Evolutionary conservation across 2,113 vertebrate genomes (phyloP).

Genomic region (Chaetops frenatus): DNA sequence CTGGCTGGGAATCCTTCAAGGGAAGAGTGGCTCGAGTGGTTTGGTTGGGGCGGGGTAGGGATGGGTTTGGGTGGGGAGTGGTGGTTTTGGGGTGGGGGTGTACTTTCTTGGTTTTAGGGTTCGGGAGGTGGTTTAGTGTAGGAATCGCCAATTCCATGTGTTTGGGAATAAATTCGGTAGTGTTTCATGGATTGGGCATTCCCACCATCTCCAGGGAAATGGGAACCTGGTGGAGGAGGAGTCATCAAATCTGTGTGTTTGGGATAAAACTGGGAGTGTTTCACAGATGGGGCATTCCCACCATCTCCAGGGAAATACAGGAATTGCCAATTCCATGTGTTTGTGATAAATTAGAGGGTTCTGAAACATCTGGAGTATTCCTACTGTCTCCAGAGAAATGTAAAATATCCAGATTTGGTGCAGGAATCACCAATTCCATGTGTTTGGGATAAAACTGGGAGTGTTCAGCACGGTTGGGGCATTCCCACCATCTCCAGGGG

Average conservation of each 20-base stretch:
- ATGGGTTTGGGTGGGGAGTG: not conserved
- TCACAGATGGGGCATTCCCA: not conserved
- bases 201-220: too few species aligned
- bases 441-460: not conserved
- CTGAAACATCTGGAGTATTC: too few species aligned
- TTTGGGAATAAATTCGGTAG: too few species aligned
- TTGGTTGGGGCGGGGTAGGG: not conserved
- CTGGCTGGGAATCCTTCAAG: accelerated
- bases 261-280: not conserved
- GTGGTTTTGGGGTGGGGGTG: not conserved
- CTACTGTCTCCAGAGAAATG: too few species aligned
- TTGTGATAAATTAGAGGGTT: not conserved
- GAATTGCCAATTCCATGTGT: not conserved
- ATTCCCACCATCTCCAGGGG: not conserved
- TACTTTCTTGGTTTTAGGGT: accelerated
- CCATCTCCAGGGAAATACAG: not conserved
- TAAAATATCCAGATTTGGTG: too few species aligned
- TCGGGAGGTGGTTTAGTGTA: not conserved
- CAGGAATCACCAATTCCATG: accelerated
- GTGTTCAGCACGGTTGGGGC: too few species aligned
- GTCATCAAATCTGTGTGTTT: not conserved
- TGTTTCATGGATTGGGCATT: too few species aligned
- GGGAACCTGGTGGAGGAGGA: too few species aligned
- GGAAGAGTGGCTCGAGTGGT: accelerated
- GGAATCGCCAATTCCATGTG: accelerated